Evolutionary conservation across 2,113 vertebrate species (phyloP).

Genomic region (Lanius ludovicianus): DNA sequence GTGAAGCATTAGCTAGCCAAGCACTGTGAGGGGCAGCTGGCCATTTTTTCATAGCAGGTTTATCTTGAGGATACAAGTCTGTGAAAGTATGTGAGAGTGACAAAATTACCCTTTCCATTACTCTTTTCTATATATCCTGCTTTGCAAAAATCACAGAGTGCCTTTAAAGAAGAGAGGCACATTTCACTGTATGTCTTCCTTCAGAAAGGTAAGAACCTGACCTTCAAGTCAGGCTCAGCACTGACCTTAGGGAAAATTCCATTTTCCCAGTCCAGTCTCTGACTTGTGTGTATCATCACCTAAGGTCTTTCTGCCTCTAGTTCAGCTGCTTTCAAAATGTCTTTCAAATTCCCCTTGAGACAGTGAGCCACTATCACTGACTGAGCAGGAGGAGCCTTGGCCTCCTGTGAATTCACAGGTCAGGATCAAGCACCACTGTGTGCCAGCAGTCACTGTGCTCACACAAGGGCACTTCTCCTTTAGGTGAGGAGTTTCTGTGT

Average conservation of each 20-base stretch:
- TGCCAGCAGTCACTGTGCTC: accelerated
- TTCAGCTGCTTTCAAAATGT: background rate
- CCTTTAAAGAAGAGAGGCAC: background rate
- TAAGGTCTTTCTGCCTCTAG: background rate
- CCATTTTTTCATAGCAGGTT: background rate
- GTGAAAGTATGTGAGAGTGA: background rate
- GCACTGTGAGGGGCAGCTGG: background rate
- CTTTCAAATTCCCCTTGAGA: background rate
- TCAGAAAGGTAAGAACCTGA: background rate
- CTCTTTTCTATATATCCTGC: background rate
- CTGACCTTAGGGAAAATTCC: background rate
- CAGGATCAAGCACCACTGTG: background rate
- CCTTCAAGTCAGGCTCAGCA: background rate
- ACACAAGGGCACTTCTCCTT: background rate
- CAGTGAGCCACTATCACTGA: background rate
- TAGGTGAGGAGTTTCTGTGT: background rate
- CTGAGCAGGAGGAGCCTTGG: background rate
- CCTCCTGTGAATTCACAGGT: background rate
- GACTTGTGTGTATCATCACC: background rate
- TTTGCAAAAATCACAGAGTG: background rate
- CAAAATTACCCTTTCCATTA: background rate
- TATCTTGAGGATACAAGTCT: background rate
- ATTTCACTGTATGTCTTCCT: background rate
- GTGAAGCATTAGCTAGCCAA: background rate
- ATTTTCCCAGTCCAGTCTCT: background rate